A percentile compares a stretch with the other conserved stretches of the same genome.
Evolutionary conservation across 37 sponge, comb jelly and placozoan genomes (phyloP).

Genomic region (Hexactinellida sp.): DNA sequence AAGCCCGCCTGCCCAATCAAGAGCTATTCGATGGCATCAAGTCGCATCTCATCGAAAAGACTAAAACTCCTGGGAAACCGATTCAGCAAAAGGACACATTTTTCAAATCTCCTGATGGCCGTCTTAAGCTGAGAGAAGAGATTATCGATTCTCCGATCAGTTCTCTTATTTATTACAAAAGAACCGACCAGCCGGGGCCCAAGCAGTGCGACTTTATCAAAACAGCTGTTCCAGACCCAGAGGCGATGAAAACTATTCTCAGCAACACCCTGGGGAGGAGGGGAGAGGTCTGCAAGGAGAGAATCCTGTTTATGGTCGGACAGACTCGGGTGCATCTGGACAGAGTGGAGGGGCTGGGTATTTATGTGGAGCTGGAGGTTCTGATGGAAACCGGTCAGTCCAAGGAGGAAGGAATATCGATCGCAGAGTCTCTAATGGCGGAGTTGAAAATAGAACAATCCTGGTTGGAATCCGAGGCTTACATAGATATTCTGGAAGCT

Average conservation of each 20-base stretch:
- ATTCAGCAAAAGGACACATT: conserved; percentile 12
- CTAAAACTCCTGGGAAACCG: background rate
- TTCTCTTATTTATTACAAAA: background rate
- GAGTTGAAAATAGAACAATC: background rate
- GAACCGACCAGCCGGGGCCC: conserved; percentile 8
- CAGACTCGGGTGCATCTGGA: conserved; percentile 15
- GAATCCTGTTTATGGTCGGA: background rate
- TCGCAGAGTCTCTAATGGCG: background rate
- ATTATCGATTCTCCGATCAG: background rate
- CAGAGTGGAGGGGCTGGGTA: background rate
- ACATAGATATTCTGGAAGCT: conserved; percentile 13
- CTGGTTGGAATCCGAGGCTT: background rate
- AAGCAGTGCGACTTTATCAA: background rate
- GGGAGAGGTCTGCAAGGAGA: background rate
- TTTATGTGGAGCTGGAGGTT: conserved; percentile 13
- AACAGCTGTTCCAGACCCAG: background rate
- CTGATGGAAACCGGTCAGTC: background rate
- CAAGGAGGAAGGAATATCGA: background rate
- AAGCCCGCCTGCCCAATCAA: background rate
- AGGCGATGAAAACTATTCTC: background rate
- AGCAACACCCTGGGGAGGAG: background rate
- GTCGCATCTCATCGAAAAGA: background rate
- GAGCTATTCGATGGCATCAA: background rate
- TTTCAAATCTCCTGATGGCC: background rate
- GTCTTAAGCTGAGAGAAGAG: conserved; percentile 16